Evolutionary conservation across 2,113 vertebrate species (phyloP).

Genomic region (Zosterops pallidus): DNA sequence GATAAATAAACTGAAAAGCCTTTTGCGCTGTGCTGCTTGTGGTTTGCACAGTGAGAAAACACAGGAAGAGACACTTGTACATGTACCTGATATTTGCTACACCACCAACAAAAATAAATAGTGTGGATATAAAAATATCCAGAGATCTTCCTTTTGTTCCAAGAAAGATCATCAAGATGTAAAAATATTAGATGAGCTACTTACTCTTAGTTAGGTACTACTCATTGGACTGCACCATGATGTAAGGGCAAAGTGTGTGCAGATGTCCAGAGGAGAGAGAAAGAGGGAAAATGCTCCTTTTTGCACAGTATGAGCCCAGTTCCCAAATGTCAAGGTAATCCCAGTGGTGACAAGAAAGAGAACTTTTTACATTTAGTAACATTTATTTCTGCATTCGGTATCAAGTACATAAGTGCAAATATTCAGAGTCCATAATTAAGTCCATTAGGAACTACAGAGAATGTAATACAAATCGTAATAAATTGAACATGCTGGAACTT

Average conservation of each 20-base stretch:
- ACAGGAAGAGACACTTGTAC: background rate
- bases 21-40: background rate
- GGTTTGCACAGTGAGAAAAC: background rate
- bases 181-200: background rate
- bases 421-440: conserved; percentile 92
- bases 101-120: background rate
- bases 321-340: background rate
- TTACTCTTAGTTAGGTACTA: background rate
- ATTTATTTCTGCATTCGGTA: conserved; percentile 99
- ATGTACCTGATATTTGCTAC: background rate
- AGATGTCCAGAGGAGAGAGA: background rate
- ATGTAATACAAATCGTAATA: conserved; percentile 96
- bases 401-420: conserved; percentile 99
- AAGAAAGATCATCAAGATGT: background rate
- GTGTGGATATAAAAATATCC: background rate
- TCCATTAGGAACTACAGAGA: conserved; percentile 92
- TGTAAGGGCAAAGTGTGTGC: background rate
- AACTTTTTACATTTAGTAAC: conserved; percentile 87
- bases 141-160: background rate
- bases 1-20: background rate
- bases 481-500: conserved; percentile 91
- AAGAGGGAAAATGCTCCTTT: background rate
- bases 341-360: conserved; percentile 28
- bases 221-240: background rate
- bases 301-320: background rate